These are phyloP conservation scores for Ladona fulva DNA, from an alignment of 1,140 invertebrate species.

Conservation along the genomic window DNA sequence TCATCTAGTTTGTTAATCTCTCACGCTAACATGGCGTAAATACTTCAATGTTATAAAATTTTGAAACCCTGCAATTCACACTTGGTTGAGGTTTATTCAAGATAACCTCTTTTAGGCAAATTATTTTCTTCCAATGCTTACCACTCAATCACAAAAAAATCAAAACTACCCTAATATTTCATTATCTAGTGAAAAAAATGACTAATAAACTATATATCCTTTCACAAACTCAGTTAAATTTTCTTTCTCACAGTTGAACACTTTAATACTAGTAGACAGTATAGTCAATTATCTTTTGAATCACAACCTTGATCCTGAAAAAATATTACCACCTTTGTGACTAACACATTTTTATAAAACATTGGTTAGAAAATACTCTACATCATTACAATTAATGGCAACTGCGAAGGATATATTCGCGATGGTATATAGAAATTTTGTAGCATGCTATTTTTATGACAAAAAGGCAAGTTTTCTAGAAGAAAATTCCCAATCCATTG, in stretches of 20 bases:
- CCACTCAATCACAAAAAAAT: background rate
- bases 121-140: background rate
- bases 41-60: background rate
- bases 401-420: too few species aligned
- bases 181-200: background rate
- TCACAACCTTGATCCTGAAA: background rate
- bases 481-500: too few species aligned
- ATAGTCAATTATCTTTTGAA: background rate
- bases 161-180: background rate
- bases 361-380: background rate
- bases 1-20: too few species aligned
- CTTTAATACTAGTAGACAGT: background rate
- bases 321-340: background rate
- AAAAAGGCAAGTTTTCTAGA: too few species aligned
- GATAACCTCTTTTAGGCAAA: background rate
- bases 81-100: background rate
- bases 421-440: too few species aligned
- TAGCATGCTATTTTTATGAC: too few species aligned
- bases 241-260: background rate
- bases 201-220: background rate
- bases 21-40: background rate
- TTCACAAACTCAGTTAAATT: background rate
- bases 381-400: background rate
- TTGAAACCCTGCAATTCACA: background rate
- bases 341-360: background rate